Base-by-base conservation (phyloP, 1,140 invertebrate species). In the Drosophila kikkawai region DNA sequence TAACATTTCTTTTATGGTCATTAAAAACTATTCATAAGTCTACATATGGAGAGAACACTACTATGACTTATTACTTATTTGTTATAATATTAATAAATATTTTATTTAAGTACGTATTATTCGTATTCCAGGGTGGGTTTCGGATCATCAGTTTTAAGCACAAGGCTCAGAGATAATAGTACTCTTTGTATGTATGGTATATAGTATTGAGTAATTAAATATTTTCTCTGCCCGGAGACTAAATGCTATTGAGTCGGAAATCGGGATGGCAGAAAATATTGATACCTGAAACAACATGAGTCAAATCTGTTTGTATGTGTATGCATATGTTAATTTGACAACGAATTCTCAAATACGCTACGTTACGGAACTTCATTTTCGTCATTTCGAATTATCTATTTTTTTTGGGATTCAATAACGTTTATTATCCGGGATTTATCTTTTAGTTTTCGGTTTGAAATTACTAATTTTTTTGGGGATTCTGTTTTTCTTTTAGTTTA, bases 101-200 rank as follows among this genome's bases (percentile, higher is more conserved):
- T 36, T 36, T 7, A 19, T 61, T 26, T 66, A 65, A 34, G 34
- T 48, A 48, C 19, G 11, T 29, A 39, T 13, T 37, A 39, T 15
- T 47, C 37, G 26, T 41, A 34, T 61, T 71, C 36, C 22, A 60
- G 67, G 77, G 77, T 79, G 76, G 76, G 34, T 55, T 22, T 37
- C 7, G 12, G 13, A 68, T 11, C 45, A 32, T 48, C 45, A 51
- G n/a, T 55, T 42, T 66, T 32, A 22, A 55, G 17, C 19, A 37
- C 12, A 53, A 37, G 36, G 36, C 13, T 55, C 4, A 34, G 7
- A 55, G 22, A 22, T 37, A 55, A 37, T 19, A 55, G 51, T 37
- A 37, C 13, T 22, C 15, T 15, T 37, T 9, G 17, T 22, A 36
- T 37, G 48, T 11, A 19, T 13, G 6, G 12, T 34, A 12, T 53